A percentile compares a stretch with the other conserved stretches of the same genome.
These are phyloP conservation scores for Rattus rattus DNA, from an alignment of 2,113 vertebrate genomes.

Conservation along the genomic window DNA sequence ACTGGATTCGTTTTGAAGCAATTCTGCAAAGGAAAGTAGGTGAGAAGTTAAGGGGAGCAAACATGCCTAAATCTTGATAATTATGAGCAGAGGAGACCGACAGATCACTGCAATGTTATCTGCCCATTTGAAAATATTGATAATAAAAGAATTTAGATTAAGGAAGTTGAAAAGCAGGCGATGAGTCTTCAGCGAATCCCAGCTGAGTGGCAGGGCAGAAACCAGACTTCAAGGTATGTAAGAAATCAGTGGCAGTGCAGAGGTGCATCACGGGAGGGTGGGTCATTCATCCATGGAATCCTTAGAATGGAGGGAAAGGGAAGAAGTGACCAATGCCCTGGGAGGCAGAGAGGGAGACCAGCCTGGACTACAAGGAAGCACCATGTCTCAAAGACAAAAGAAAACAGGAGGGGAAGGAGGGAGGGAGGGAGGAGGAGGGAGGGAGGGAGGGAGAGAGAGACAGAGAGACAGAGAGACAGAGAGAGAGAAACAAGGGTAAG, in stretches of 20 bases:
- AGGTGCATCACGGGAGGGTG: not conserved
- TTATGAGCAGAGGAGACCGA: not conserved
- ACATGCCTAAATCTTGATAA: slow-evolving; percentile 6
- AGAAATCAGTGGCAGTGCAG: not conserved
- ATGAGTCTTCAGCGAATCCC: not conserved
- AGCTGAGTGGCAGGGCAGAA: not conserved
- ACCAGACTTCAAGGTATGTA: not conserved
- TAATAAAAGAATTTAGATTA: not conserved
- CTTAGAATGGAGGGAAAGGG: not conserved
- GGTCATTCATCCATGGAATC: not conserved
- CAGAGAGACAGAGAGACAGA: not conserved
- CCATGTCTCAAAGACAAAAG: not conserved
- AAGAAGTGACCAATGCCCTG: not conserved
- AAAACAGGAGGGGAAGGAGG: not conserved
- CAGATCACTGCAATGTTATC: not conserved
- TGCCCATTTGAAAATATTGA: slow-evolving; percentile 15
- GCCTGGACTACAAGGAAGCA: not conserved
- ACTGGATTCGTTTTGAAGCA: slow-evolving; percentile 21
- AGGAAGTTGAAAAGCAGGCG: not conserved
- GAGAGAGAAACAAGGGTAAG: too few relatives aligned
- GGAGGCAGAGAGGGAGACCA: not conserved
- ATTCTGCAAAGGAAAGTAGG: slow-evolving; percentile 12
- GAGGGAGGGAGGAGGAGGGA: accelerated
- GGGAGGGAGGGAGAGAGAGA: accelerated
- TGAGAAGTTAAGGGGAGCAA: not conserved